Evolutionary conservation across 1,140 invertebrate genomes (phyloP), one percentile per base, ranked within the genome.

Genomic region (Heliothis virescens): DNA sequence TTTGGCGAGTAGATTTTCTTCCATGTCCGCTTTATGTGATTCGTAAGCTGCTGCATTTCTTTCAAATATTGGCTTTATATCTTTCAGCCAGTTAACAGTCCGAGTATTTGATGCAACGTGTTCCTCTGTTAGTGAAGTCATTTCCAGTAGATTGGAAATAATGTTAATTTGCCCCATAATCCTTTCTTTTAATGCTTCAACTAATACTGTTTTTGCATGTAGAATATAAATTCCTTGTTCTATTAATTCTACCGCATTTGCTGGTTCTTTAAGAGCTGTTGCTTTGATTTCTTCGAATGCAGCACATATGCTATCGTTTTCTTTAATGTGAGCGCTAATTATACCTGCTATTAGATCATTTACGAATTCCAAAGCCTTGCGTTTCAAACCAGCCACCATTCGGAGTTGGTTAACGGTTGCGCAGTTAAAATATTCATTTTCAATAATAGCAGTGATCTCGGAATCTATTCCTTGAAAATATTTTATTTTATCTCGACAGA

Each of bases 11-110:
- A 98, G 87, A 79, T 95, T 95, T 85, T 98, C 97, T 94, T 99
- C 98, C 87, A 98, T 97, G 73, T 97, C 96, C 71, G 96, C 97
- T 94, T 98, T 98, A 59, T 96, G 96, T 47, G 96, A 96, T 94
- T 98, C 98, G 87, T 97, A 97, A 80, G 97, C 96, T 48, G 95
- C 95, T 57, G 96, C 96, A 89, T 97, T 97, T 87, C 96, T 95
- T 21, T 97, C 96, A 82, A 98, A 96, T 57, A 97, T 96, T 3
- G 96, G 96, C 85, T 96, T 96, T 15, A 98, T 97, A 60, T 96
- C 95, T 73, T 95, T 95, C 10, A 97, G 86, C 97, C 97, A 98
- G 83, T 96, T 96, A 0, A 97, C 96, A 1, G 97, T 97, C 69
- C 89, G 93, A 13, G 96, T 96, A 86, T 97, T 97, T 1, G 96